Evolutionary conservation across 2,888 invertebrate genomes (phyloP).

Genomic region (Drosophila lutescens): DNA sequence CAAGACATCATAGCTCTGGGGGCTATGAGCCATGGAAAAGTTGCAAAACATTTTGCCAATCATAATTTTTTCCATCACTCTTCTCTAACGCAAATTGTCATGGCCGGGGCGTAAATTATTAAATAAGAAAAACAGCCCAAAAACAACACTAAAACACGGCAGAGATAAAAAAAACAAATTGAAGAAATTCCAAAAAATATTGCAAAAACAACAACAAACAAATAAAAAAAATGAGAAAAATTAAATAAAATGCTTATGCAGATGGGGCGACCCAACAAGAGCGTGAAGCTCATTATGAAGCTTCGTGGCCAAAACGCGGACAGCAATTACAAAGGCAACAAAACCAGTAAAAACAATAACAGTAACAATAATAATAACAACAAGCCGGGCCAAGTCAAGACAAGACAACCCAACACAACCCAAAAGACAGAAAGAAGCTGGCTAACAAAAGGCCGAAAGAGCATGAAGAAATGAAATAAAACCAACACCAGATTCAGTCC

Average conservation of each 20-base stretch:
- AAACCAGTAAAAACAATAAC: conserved; percentile 20
- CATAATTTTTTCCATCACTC: conserved; percentile 20
- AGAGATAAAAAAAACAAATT: conserved; percentile 39
- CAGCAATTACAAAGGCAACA: conserved; percentile 46
- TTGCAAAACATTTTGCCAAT: conserved; percentile 43
- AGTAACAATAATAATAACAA: conserved; percentile 32
- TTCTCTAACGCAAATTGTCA: conserved; percentile 57
- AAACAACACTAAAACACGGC: conserved; percentile 33
- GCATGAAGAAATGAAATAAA: conserved; percentile 78
- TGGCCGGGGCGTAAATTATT: conserved; percentile 62
- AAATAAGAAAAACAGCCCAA: conserved; percentile 49
- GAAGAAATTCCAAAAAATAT: conserved; percentile 65
- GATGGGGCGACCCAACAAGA: conserved; percentile 69
- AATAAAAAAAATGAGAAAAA: conserved; percentile 25
- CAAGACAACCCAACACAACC: conserved; percentile 27
- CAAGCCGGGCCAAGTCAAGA: conserved; percentile 17
- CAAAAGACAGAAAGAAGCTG: conserved; percentile 37
- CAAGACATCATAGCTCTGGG: conserved; percentile 13
- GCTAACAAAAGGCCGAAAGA: conserved; percentile 57
- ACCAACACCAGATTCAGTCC: conserved; percentile 66
- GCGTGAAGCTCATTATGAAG: conserved; percentile 75
- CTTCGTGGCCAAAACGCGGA: conserved; percentile 49
- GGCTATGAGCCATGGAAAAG: conserved; percentile 39
- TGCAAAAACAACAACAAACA: conserved; percentile 55
- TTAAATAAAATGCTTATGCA: conserved; percentile 51